Conservation (phyloP, 2,888 invertebrate species). For the Pammene aurita region DNA sequence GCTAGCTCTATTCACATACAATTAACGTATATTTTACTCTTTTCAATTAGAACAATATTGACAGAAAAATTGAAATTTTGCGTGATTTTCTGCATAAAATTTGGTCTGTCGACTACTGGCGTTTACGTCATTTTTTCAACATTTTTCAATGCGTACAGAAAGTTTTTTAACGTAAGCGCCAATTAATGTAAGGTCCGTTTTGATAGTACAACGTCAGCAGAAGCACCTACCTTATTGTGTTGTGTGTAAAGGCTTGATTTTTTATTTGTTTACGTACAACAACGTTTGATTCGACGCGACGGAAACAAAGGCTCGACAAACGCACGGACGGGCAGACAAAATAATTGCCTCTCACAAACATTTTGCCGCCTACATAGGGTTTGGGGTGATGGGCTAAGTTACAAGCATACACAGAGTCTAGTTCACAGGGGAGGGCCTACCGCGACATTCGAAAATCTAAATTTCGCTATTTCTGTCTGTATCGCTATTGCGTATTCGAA, state of each 20-base stretch:
- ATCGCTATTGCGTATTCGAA: too few relatives aligned
- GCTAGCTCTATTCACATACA: not conserved
- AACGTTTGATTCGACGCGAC: slow-evolving; percentile 41
- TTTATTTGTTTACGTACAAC: slow-evolving; percentile 4
- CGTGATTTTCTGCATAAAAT: not conserved
- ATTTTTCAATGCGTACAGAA: not conserved
- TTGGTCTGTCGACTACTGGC: not conserved
- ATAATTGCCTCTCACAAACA: slow-evolving; percentile 72
- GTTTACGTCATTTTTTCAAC: not conserved
- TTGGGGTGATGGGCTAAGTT: slow-evolving; percentile 48
- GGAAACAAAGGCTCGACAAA: slow-evolving; percentile 52
- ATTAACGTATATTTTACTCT: not conserved
- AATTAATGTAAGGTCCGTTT: not conserved
- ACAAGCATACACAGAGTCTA: not conserved
- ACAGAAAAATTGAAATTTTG: not conserved
- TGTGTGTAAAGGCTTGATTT: not conserved
- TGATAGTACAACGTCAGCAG: not conserved
- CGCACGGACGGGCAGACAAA: slow-evolving; percentile 67
- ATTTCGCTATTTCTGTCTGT: too few relatives aligned
- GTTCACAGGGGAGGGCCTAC: not conserved
- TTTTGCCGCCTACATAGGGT: slow-evolving; percentile 65
- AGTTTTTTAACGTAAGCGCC: not conserved
- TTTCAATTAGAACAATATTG: not conserved
- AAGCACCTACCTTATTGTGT: not conserved
- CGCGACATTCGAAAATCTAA: too few relatives aligned